A percentile compares a stretch with the other conserved stretches of the same genome.
Evolutionary conservation across 2,888 invertebrate genomes (phyloP).

Genomic region (Drosophila melanocephala): DNA sequence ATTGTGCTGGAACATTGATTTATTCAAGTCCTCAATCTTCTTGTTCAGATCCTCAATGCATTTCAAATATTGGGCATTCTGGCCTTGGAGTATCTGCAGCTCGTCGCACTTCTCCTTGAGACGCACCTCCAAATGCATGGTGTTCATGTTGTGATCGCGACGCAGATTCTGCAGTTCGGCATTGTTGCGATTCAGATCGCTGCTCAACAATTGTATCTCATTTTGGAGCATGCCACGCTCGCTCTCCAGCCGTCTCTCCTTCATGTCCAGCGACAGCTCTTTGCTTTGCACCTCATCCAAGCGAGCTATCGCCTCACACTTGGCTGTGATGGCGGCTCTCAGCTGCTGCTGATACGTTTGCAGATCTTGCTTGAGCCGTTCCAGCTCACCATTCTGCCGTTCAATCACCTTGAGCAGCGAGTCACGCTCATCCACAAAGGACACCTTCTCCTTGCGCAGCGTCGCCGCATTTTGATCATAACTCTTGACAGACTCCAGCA

Average conservation of each 20-base stretch:
- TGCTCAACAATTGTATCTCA: slow-evolving; percentile 92
- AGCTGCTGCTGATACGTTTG: slow-evolving; percentile 90
- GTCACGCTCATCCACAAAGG: slow-evolving; percentile 91
- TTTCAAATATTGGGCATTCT: slow-evolving; percentile 89
- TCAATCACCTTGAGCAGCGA: slow-evolving; percentile 90
- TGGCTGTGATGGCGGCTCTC: slow-evolving; percentile 90
- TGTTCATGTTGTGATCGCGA: slow-evolving; percentile 89
- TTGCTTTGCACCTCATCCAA: slow-evolving; percentile 93
- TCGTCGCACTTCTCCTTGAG: slow-evolving; percentile 93
- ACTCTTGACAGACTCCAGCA: slow-evolving; percentile 88
- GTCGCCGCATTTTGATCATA: slow-evolving; percentile 89
- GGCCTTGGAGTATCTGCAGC: slow-evolving; percentile 90
- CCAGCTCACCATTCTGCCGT: slow-evolving; percentile 90
- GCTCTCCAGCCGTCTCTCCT: slow-evolving; percentile 93
- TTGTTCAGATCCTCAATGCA: slow-evolving; percentile 89
- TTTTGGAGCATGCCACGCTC: slow-evolving; percentile 91
- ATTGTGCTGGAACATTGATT: slow-evolving; percentile 90
- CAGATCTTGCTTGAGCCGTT: slow-evolving; percentile 90
- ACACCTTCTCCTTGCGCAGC: slow-evolving; percentile 89
- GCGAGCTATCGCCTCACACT: slow-evolving; percentile 93
- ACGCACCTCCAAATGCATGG: slow-evolving; percentile 90
- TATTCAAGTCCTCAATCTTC: slow-evolving; percentile 89
- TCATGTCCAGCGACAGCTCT: slow-evolving; percentile 91
- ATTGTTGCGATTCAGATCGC: slow-evolving; percentile 92
- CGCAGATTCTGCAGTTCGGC: slow-evolving; percentile 92